phyloP scores from a whole-genome alignment of 2,113 vertebrate species.

The Pelecanoides urinatrix region DNA sequence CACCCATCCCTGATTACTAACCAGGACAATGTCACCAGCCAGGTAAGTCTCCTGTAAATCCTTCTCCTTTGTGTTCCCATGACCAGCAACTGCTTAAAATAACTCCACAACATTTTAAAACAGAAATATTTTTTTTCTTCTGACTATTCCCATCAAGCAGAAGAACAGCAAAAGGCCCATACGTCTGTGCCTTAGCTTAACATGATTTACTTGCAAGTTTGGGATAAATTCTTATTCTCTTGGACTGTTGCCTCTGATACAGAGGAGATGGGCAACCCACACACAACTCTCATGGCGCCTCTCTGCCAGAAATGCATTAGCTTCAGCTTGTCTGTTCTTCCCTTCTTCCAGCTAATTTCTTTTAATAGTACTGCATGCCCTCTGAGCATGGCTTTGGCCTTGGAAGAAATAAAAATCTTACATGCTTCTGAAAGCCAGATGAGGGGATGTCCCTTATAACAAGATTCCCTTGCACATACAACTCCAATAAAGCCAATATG shows the following conservation, averaged over 20 bases:
- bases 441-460: not conserved
- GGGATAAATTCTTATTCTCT: not conserved
- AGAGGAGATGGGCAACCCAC: rapidly evolving
- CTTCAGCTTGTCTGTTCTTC: not conserved
- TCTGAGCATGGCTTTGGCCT: not conserved
- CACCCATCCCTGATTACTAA: not conserved
- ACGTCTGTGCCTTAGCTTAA: not conserved
- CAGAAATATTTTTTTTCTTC: not conserved
- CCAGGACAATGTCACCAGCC: not conserved
- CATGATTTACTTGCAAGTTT: not conserved
- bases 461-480: not conserved
- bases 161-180: not conserved
- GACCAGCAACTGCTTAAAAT: not conserved
- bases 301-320: not conserved
- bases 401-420: not conserved
- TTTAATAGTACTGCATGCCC: not conserved
- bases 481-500: not conserved
- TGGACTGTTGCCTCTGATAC: not conserved
- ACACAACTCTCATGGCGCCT: rapidly evolving
- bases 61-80: not conserved
- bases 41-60: not conserved
- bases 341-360: not conserved
- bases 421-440: not conserved
- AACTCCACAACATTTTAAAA: not conserved
- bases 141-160: not conserved